A percentile compares a stretch with the other conserved stretches of the same genome.
Evolutionary conservation across 2,888 invertebrate species (phyloP).

Genomic region (Drosophila atripex): DNA sequence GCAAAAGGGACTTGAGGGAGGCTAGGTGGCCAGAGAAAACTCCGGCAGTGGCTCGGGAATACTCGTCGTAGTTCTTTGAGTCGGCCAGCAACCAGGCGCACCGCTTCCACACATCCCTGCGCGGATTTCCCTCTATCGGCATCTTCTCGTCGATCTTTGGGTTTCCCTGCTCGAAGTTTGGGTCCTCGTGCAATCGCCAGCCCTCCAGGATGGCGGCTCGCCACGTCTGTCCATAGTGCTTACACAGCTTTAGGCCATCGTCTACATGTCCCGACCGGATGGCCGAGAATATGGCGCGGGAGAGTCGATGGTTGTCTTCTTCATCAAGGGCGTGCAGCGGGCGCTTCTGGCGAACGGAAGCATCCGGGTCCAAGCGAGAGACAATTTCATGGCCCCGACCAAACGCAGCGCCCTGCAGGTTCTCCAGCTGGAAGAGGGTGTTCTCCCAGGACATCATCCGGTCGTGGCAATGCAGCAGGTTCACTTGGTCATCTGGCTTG

Average conservation of each 20-base stretch:
- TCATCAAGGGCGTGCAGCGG: constrained; percentile 93
- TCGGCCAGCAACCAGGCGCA: constrained; percentile 87
- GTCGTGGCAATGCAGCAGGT: constrained; percentile 89
- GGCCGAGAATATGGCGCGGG: constrained; percentile 87
- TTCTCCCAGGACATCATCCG: constrained; percentile 95
- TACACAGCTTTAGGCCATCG: constrained; percentile 92
- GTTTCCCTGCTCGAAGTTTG: constrained; percentile 87
- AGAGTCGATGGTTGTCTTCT: constrained; percentile 89
- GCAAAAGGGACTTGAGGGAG: constrained; percentile 90
- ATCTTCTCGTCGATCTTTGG: constrained; percentile 70
- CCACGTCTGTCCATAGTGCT: constrained; percentile 95
- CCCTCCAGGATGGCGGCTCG: constrained; percentile 95
- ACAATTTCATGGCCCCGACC: constrained; percentile 86
- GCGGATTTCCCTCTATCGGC: constrained; percentile 92
- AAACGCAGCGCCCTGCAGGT: constrained; percentile 86
- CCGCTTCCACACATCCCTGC: constrained; percentile 91
- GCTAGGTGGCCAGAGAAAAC: constrained; percentile 93
- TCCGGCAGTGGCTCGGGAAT: constrained; percentile 89
- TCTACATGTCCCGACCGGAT: constrained; percentile 94
- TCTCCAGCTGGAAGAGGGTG: constrained; percentile 90
- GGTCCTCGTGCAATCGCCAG: constrained; percentile 94
- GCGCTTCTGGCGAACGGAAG: constrained; percentile 90
- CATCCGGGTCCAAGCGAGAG: constrained; percentile 94
- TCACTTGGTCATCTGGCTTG: constrained; percentile 84
- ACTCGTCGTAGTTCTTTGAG: constrained; percentile 85